Percentiles rank a stretch among this genome's conserved stretches.
These are phyloP conservation scores for Tortricodes alternella DNA, from an alignment of 2,888 invertebrate genomes.

Conservation along the genomic window DNA sequence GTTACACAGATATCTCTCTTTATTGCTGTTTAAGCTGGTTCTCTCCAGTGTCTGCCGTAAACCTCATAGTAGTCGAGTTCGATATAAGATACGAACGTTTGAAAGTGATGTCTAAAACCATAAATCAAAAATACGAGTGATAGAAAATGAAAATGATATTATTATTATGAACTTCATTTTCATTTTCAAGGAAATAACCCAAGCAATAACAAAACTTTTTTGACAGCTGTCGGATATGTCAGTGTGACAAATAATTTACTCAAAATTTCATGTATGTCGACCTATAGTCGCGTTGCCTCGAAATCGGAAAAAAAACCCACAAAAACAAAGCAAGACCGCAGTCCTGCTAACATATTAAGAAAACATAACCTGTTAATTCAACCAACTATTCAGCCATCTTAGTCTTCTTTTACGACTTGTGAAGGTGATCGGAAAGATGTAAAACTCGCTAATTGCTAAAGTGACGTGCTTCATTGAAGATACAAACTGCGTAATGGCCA, in stretches of 20 bases:
- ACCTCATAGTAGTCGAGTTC: no score
- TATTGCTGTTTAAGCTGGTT: no score
- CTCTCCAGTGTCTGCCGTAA: no score
- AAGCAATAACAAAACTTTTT: not conserved
- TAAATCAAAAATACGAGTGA: no score
- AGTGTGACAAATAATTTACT: not conserved
- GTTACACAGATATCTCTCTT: no score
- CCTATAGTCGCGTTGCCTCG: not conserved
- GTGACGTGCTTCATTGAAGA: conserved; percentile 44
- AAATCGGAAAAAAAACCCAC: not conserved
- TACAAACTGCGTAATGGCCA: conserved; percentile 48
- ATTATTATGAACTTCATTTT: no score
- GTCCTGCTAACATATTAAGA: not conserved
- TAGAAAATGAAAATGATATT: no score
- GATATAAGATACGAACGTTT: no score
- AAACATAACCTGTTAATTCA: not conserved
- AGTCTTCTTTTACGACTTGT: not conserved
- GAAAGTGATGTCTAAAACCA: no score
- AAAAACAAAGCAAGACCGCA: not conserved
- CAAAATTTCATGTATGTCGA: not conserved
- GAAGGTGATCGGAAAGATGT: not conserved
- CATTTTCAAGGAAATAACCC: no score
- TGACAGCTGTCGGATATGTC: conserved; percentile 19
- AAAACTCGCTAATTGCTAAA: conserved; percentile 36
- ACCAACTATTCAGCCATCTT: not conserved